Evolutionary conservation across 1,140 invertebrate species (phyloP).

Genomic region (Camponotus vicinus): DNA sequence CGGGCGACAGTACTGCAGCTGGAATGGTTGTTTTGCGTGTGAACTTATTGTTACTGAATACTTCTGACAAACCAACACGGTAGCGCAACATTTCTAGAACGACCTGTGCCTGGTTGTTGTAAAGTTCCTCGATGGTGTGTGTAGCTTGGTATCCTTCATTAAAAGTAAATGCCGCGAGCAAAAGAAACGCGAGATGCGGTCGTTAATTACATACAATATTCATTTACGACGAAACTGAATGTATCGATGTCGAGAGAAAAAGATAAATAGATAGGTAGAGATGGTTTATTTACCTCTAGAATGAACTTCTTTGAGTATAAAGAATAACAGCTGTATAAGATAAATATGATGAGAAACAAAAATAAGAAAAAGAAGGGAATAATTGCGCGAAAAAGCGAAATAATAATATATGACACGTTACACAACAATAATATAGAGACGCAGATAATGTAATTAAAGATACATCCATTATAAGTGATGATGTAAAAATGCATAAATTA

Average conservation of each 20-base stretch:
- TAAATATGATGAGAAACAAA: no score
- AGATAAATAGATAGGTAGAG: no score
- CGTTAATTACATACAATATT: constrained; percentile 33
- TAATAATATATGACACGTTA: no score
- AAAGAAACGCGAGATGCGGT: not conserved
- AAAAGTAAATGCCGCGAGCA: constrained; percentile 13
- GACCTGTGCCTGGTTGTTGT: constrained; percentile 14
- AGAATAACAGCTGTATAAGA: no score
- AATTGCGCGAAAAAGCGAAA: no score
- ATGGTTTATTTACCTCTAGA: no score
- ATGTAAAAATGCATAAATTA: no score
- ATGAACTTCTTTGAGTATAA: no score
- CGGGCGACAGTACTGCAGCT: constrained; percentile 47
- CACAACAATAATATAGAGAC: no score
- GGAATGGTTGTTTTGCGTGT: constrained; percentile 56
- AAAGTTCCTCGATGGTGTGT: not conserved
- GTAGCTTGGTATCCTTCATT: constrained; percentile 21
- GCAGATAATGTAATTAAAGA: no score
- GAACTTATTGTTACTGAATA: constrained; percentile 67
- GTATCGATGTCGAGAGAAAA: not conserved
- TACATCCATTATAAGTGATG: no score
- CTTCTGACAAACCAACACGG: constrained; percentile 56
- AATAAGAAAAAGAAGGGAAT: no score
- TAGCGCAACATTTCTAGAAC: constrained; percentile 54
- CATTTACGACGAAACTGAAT: constrained; percentile 25